Base-by-base conservation (phyloP, 2,113 vertebrate genomes). In the Talpa occidentalis region DNA sequence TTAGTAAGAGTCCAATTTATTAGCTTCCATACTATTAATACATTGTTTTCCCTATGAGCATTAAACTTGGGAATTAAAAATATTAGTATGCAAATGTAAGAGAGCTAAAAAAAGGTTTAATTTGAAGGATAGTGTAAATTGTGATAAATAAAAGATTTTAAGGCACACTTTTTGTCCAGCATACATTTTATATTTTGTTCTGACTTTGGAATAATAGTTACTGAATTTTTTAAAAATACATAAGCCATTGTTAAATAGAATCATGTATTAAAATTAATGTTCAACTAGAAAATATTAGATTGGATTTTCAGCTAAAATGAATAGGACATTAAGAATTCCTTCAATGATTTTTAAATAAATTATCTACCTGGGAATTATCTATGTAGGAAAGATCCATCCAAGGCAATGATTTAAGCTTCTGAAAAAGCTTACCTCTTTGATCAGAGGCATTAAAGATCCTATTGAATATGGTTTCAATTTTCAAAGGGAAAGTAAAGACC, bases 251-350 rank as follows among this genome's bases (percentile, higher is more conserved):
- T 67, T 84, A 80, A 90, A 90, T 28, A 80, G 16, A 90, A 76
- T 78, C 28, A 7, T 56, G 1, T 40, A 40, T 79, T 76, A 89
- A 92, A 91, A 78, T 72, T 54, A 85, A 60, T 26, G 84, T 78
- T 88, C 59, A 82, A 17, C 22, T 56, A 44, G 49, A 62, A 82
- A 91, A 10, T 28, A 49, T 30, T 54, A 86, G 56, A 64, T 73
- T 83, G 54, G n/a, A 49, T 77, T 94, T 30, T 95, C 70, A 84
- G 11, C 56, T 94, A 74, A 92, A 89, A 87, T 80, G 44, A 90
- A 37, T 60, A 67, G 22, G 5, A 52, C 5, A 73, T 73, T 92
- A 79, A 93, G 62, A 94, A 88, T 84, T 52, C 44, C 22, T 64
- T 94, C 28, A 67, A 7, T n/a, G 49, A 5, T 93, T 92, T 19